These are phyloP conservation scores for Linnaemya vulpina DNA, from an alignment of 2,888 invertebrate species.

Conservation along the genomic window DNA sequence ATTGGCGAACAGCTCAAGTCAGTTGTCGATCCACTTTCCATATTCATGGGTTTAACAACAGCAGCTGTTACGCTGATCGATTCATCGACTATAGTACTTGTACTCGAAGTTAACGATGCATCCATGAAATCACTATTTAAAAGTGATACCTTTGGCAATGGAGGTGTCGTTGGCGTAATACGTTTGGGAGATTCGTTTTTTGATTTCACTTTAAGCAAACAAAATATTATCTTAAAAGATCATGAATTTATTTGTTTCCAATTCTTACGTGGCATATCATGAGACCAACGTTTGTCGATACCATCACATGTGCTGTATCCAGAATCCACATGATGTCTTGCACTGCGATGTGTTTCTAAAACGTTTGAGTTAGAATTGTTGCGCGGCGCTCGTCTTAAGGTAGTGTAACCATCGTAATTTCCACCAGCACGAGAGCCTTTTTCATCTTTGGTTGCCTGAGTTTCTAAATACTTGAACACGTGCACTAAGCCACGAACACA, in stretches of 20 bases:
- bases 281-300: slow-evolving; percentile 92
- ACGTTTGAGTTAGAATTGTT: slow-evolving; percentile 80
- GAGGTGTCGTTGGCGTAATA: slow-evolving; percentile 76
- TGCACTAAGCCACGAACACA: slow-evolving; percentile 96
- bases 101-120: slow-evolving; percentile 79
- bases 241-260: neutral
- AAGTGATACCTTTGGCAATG: slow-evolving; percentile 70
- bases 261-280: slow-evolving; percentile 84
- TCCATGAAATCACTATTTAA: slow-evolving; percentile 79
- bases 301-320: slow-evolving; percentile 95
- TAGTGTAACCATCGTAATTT: slow-evolving; percentile 82
- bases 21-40: slow-evolving; percentile 51
- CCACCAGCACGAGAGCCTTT: slow-evolving; percentile 81
- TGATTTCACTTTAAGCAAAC: slow-evolving; percentile 71
- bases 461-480: slow-evolving; percentile 96
- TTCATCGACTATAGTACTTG: slow-evolving; percentile 80
- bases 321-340: slow-evolving; percentile 91
- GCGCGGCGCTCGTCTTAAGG: slow-evolving; percentile 80
- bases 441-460: slow-evolving; percentile 90
- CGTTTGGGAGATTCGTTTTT: slow-evolving; percentile 77
- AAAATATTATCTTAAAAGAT: neutral
- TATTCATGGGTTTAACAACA: slow-evolving; percentile 72
- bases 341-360: slow-evolving; percentile 78
- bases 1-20: slow-evolving; percentile 74
- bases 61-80: slow-evolving; percentile 73